Base-by-base conservation (phyloP, 2,797 vertebrate species). In the Falco columbarius region DNA sequence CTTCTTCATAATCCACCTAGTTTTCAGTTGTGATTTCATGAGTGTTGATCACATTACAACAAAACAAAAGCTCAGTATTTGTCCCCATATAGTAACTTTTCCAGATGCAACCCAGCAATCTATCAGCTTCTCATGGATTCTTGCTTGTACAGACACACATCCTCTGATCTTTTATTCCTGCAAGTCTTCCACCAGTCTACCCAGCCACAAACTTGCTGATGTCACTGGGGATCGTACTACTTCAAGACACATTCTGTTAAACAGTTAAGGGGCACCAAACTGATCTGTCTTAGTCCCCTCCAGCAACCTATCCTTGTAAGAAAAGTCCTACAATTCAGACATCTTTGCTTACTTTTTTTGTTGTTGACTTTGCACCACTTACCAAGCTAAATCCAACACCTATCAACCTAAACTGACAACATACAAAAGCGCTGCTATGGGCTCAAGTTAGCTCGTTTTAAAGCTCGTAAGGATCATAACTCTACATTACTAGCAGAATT, bases 31-130 rank as follows among this genome's bases (percentile, higher is more conserved):
- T 58, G 56, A 84, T 84, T 94, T 86, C 73, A 26, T 24, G 14
- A 74, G 58, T 81, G 58, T 12, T 77, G 73, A 93, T 92, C 90
- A 68, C 6, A 4, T 95, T 90, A 86, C 92, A 92, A 44, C 10
- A 52, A 94, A 96, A 81, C 55, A 94, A 82, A 81, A 94, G 77
- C 67, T 86, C 55, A 68, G 38, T 83, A 91, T 91, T 86, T 91
- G 81, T 68, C 38, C 26, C 55, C 58, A 66, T 26, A 46, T 0
- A 71, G 75, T 32, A 82, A 70, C 65, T 61, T 76, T 71, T 86
- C 71, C 61, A 94, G 56, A 44, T 52, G 85, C 7, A 93, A 84
- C 24, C 34, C 55, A 89, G 63, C 30, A 63, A 81, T 62, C 66
- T 86, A 34, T 59, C 75, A 94, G 44, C 54, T 88, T 90, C 80